phyloP scores from a whole-genome alignment of 2,113 vertebrate species.

The Campylomormyrus numenius region DNA sequence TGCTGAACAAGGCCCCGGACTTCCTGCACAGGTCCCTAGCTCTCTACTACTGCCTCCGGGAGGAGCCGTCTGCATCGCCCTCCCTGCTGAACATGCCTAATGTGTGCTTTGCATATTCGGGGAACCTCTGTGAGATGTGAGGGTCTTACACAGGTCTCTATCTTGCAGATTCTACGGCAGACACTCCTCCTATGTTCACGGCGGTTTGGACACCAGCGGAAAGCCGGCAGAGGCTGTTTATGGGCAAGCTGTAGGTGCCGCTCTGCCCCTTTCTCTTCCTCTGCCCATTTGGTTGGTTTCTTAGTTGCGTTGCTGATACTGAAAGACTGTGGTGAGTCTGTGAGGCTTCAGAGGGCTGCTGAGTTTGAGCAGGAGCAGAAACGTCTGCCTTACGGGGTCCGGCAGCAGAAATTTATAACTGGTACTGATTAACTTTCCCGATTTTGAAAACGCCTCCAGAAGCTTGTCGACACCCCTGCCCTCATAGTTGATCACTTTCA shows the following conservation, averaged over 20 bases:
- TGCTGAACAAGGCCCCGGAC: slow-evolving; percentile 97
- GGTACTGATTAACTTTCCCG: background rate
- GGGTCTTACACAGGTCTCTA: background rate
- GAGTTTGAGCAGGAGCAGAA: background rate
- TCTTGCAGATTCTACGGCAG: slow-evolving; percentile 85
- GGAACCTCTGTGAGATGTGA: background rate
- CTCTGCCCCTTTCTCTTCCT: background rate
- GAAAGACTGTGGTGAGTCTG: no score
- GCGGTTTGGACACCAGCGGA: slow-evolving; percentile 83
- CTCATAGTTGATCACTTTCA: no score
- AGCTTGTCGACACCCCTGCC: background rate
- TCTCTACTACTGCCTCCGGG: background rate
- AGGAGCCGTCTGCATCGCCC: background rate
- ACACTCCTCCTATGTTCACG: slow-evolving; percentile 95
- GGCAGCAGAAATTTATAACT: background rate
- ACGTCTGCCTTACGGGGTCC: background rate
- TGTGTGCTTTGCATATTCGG: background rate
- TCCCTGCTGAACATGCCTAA: background rate
- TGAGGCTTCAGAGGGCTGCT: background rate
- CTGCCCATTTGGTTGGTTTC: background rate
- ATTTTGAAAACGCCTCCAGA: no score
- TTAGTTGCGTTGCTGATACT: background rate
- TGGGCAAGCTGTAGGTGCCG: slow-evolving; percentile 84
- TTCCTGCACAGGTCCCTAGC: slow-evolving; percentile 90
- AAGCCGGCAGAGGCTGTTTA: slow-evolving; percentile 93